phyloP scores from a whole-genome alignment of 2,888 invertebrate species.

The Erpobdella octoculata region DNA sequence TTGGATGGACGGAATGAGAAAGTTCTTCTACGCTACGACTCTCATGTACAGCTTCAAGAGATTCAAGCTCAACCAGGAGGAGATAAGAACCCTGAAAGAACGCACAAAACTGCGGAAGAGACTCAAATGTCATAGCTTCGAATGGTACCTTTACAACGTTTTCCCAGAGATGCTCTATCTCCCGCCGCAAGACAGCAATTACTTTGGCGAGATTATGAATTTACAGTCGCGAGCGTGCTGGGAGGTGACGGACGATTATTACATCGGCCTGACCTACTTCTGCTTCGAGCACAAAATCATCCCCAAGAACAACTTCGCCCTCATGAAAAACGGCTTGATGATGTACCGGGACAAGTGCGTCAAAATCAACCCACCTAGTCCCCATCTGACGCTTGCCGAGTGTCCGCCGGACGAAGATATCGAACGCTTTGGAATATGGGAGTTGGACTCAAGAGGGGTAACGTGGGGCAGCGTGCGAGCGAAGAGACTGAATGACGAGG shows the following conservation, averaged over 20 bases:
- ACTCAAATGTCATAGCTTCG: conserved; percentile 61
- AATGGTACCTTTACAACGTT: conserved; percentile 55
- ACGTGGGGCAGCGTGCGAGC: conserved; percentile 34
- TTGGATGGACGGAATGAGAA: conserved; percentile 39
- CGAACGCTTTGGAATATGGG: conserved; percentile 34
- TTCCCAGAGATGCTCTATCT: conserved; percentile 55
- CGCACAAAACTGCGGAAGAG: conserved; percentile 68
- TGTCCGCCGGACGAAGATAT: conserved; percentile 34
- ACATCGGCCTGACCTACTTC: conserved; percentile 37
- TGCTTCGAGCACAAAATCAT: conserved; percentile 40
- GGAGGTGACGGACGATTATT: conserved; percentile 37
- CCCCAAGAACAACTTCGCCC: conserved; percentile 37
- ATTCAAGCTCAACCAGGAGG: conserved; percentile 31
- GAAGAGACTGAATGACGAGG: conserved; percentile 23
- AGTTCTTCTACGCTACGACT: conserved; percentile 39
- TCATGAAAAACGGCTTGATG: conserved; percentile 35
- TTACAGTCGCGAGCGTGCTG: conserved; percentile 38
- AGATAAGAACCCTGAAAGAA: conserved; percentile 32
- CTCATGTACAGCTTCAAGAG: conserved; percentile 37
- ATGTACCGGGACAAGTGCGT: conserved; percentile 36
- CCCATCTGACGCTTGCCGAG: conserved; percentile 33
- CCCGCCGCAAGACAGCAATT: conserved; percentile 31
- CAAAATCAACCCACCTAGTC: conserved; percentile 30
- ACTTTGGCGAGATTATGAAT: conserved; percentile 39
- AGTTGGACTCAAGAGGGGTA: conserved; percentile 30